Conservation (phyloP, 2,113 vertebrate genomes). For the Hydrochoerus hydrochaeris region DNA sequence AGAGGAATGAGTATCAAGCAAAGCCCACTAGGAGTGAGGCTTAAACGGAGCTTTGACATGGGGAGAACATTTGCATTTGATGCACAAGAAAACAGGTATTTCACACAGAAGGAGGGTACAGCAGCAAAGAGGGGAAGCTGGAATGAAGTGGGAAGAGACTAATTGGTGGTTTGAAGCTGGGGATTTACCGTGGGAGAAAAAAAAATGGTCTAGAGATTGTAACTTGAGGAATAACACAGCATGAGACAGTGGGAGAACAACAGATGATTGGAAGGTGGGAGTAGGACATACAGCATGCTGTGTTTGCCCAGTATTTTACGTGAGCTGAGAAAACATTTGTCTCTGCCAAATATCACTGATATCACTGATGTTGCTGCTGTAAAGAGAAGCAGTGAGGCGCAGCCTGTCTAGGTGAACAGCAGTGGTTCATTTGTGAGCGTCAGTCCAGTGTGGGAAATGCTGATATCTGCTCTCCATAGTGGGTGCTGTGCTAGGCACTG, state of each 20-base stretch:
- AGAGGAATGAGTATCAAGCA: not conserved
- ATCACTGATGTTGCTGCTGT: not conserved
- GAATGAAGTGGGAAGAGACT: not conserved
- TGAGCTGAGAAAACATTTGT: not conserved
- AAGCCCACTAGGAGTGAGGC: not conserved
- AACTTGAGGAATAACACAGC: not conserved
- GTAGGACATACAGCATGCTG: not conserved
- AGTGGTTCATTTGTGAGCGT: not conserved
- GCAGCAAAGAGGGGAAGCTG: not conserved
- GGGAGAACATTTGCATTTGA: not conserved
- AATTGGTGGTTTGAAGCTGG: not conserved
- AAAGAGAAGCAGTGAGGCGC: not conserved
- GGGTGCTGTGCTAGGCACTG: not conserved
- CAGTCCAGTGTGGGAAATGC: not conserved
- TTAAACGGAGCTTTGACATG: not conserved
- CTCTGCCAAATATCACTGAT: not conserved
- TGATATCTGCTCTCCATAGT: not conserved
- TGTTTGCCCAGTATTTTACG: not conserved
- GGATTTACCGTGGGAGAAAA: not conserved
- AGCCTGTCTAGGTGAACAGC: not conserved
- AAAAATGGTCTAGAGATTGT: not conserved
- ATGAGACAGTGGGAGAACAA: not conserved
- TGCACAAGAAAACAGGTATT: not conserved
- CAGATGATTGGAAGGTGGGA: not conserved
- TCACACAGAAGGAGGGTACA: not conserved